Base-by-base conservation (phyloP, 1,140 invertebrate genomes). In the Ericerus pela region DNA sequence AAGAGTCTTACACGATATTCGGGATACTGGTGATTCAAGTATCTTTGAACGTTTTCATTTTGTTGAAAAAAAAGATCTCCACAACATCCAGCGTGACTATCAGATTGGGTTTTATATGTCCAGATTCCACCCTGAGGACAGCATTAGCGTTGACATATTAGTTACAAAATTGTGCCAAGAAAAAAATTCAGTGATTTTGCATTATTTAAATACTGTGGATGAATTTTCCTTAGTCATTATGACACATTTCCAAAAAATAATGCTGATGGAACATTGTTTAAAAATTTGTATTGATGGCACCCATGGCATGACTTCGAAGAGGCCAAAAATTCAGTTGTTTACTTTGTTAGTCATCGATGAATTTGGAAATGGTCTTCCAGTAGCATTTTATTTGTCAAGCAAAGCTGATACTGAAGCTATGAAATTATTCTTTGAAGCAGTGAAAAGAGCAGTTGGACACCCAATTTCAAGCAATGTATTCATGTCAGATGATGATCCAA, bases 351-450 rank as follows among this genome's bases (percentile, higher is more conserved):
- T 38, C 20, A 29, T 60, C 6, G 59, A 60, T 52, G 57, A 54
- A 24, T 55, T 38, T 37, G 37, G 28, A 27, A 43, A 38, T 1
- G 54, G 54, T 20, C 29, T 28, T 1, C 26, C 59, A 26, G 53
- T 52, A n/a, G 57, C 59, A 10, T 60, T 58, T 29, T 54, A 31
- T 36, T 59, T 60, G 5, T 30, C 57, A 12, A 60, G 53, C 30
- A 16, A 53, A 30, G 18, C 33, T 11, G 54, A 58, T 33, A 33
- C 37, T 18, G 6, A 37, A 10, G 28, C 51, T 33, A 30, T 60
- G 1, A n/a, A 28, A 36, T 38, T 58, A 33, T 60, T 47, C 52
- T 60, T 60, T 18, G 4, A 26, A 3, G 56, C 20, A 26, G 37
- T 59, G 2, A 38, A 53, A 14, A 1, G 27, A 4, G 28, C 47